These are phyloP conservation scores for Zosterops borbonicus DNA, from an alignment of 2,113 vertebrate species.

Conservation along the genomic window DNA sequence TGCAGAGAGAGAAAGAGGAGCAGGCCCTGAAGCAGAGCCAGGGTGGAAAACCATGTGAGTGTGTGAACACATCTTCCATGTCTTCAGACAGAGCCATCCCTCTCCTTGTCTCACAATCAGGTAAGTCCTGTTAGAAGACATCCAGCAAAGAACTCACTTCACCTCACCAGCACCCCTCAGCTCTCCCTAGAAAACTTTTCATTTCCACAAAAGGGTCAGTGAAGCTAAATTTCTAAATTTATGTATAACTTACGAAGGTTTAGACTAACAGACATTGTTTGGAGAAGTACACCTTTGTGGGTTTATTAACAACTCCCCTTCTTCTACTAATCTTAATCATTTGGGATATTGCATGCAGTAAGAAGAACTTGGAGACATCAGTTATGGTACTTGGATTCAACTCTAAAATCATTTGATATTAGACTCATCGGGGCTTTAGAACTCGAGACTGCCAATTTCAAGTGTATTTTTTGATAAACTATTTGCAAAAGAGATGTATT, in stretches of 20 bases:
- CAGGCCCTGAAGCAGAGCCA: neutral
- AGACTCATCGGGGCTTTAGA: neutral
- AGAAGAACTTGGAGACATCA: neutral
- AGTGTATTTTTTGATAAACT: conserved; percentile 25
- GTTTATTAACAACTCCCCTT: neutral
- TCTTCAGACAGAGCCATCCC: neutral
- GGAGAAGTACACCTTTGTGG: neutral
- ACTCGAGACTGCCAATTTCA: neutral
- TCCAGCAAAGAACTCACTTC: neutral
- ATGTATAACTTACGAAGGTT: neutral
- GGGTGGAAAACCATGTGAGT: neutral
- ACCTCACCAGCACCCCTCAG: neutral
- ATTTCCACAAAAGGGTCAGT: neutral
- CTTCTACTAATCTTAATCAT: neutral
- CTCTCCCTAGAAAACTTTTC: neutral
- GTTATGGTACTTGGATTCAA: neutral
- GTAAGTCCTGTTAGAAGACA: rapidly evolving
- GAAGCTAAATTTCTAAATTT: neutral
- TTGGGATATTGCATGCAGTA: neutral
- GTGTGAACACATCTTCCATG: neutral
- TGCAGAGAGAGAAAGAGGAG: neutral
- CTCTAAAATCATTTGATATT: neutral
- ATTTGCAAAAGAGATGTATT: conserved; percentile 1
- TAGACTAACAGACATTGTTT: neutral
- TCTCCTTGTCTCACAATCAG: neutral